These are phyloP conservation scores for Ceuthmochares aereus DNA, from an alignment of 2,113 vertebrate genomes.

Conservation along the genomic window DNA sequence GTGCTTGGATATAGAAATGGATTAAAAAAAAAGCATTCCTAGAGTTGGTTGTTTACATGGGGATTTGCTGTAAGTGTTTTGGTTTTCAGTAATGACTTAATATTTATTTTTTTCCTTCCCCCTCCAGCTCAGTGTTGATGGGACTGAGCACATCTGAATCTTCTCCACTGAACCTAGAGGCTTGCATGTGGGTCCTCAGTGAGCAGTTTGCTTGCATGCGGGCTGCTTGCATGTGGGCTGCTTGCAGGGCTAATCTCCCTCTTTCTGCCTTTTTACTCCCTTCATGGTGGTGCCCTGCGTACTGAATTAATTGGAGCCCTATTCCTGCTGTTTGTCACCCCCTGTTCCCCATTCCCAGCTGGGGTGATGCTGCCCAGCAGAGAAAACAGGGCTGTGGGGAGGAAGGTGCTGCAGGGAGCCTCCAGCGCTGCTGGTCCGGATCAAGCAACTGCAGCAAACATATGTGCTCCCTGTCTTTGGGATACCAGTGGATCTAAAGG, in stretches of 20 bases:
- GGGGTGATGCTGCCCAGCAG: background rate
- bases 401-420: background rate
- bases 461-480: background rate
- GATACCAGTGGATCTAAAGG: background rate
- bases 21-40: no score
- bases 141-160: accelerated
- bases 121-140: background rate
- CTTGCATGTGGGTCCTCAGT: accelerated
- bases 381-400: accelerated
- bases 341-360: background rate
- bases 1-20: background rate
- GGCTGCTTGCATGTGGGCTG: background rate
- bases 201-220: background rate
- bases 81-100: background rate
- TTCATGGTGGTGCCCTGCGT: background rate
- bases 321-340: background rate
- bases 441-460: background rate
- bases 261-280: background rate
- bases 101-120: background rate
- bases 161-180: accelerated
- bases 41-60: background rate
- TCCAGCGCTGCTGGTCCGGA: background rate
- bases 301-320: background rate
- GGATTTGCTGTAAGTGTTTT: background rate
- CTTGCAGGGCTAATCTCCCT: background rate